phyloP scores from a whole-genome alignment of 2,888 invertebrate genomes.

The Pheosia gnoma region DNA sequence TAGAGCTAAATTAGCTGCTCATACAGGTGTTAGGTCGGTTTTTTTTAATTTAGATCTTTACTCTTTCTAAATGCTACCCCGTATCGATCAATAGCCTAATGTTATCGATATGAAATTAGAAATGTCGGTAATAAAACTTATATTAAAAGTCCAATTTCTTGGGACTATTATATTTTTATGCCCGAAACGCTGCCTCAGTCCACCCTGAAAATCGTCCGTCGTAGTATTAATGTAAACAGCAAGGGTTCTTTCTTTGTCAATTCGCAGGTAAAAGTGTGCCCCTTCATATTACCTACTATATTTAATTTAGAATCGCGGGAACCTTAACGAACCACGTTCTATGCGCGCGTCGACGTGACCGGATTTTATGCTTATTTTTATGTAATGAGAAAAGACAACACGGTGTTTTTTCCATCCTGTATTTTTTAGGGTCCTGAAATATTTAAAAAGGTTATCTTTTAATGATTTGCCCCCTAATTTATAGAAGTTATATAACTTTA shows the following conservation, averaged over 20 bases:
- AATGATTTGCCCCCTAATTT: too few relatives aligned
- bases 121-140: too few relatives aligned
- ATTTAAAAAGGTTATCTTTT: background rate
- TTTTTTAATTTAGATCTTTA: too few relatives aligned
- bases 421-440: constrained; percentile 8
- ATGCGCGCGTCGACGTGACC: constrained; percentile 36
- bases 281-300: constrained; percentile 34
- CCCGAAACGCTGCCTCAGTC: background rate
- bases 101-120: too few relatives aligned
- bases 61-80: too few relatives aligned
- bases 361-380: constrained; percentile 32
- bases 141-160: too few relatives aligned
- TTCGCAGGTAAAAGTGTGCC: constrained; percentile 16
- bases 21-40: too few relatives aligned
- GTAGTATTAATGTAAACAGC: constrained; percentile 12
- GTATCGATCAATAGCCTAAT: too few relatives aligned
- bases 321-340: constrained; percentile 45
- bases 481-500: too few relatives aligned
- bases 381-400: constrained; percentile 31
- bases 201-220: constrained; percentile 9
- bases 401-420: constrained; percentile 17
- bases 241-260: constrained; percentile 14
- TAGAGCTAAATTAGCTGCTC: too few relatives aligned
- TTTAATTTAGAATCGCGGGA: constrained; percentile 38
- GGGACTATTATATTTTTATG: too few relatives aligned